These are phyloP conservation scores for Pachliopta kotzebuea DNA, from an alignment of 2,888 invertebrate species.

Conservation along the genomic window DNA sequence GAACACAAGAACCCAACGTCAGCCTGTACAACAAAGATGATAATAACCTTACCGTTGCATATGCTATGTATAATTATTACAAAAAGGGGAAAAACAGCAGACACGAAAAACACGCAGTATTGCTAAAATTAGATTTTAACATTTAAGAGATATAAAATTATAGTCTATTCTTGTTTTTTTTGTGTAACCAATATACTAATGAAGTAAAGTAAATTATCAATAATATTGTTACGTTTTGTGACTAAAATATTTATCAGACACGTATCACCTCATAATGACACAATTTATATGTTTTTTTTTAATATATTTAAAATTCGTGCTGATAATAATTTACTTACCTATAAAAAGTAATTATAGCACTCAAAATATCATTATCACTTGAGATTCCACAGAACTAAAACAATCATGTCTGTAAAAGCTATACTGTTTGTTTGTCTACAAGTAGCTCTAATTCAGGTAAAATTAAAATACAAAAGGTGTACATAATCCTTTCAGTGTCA, in stretches of 20 bases:
- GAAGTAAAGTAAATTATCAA: slow-evolving; percentile 2
- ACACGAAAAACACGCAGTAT: too few relatives aligned
- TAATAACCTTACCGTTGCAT: too few relatives aligned
- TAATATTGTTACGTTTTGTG: slow-evolving; percentile 2
- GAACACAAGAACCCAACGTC: too few relatives aligned
- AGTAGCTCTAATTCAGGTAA: slow-evolving; percentile 19
- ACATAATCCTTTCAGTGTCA: not conserved
- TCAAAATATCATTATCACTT: slow-evolving; percentile 12
- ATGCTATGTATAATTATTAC: too few relatives aligned
- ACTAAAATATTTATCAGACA: slow-evolving; percentile 22
- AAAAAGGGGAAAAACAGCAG: too few relatives aligned
- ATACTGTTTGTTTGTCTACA: slow-evolving; percentile 12
- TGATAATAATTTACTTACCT: slow-evolving; percentile 9
- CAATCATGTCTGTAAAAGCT: slow-evolving; percentile 20
- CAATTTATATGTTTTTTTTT: slow-evolving; percentile 8
- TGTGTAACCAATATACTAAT: not conserved
- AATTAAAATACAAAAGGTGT: not conserved
- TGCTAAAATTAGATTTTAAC: not conserved
- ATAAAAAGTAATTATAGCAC: slow-evolving; percentile 14
- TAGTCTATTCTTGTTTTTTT: not conserved
- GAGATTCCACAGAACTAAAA: not conserved
- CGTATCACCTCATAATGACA: slow-evolving; percentile 14
- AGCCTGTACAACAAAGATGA: too few relatives aligned
- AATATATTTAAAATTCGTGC: not conserved
- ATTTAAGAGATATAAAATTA: not conserved